Evolutionary conservation across 2,888 invertebrate genomes (phyloP), one percentile per base, ranked within the genome.

Genomic region (Lomographa bimaculata): DNA sequence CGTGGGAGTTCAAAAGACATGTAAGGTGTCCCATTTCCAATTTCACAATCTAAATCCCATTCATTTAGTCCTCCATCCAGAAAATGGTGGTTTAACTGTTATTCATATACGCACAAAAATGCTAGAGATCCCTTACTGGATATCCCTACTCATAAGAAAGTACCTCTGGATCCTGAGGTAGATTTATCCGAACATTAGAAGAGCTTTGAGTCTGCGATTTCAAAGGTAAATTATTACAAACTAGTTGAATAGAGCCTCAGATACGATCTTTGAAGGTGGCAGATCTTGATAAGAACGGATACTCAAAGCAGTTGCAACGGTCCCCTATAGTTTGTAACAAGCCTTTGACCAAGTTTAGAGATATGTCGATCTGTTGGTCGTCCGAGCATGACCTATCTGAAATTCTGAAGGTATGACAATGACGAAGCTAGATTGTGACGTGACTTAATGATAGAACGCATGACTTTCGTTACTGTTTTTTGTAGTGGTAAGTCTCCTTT

Each of bases 391-490:
- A 3, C 3, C 2, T 14, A 4, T 14, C 14, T 14, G 14, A 2
- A 2, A 14, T 2, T 14, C 14, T n/a, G n/a, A n/a, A n/a, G n/a
- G 4, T 14, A 2, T 14, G 14, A 14, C 14, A 14, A 14, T 14
- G 14, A 14, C 14, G 4, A 14, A 14, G 14, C 14, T 14, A 14
- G 14, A 14, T 14, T 2, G 14, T 14, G 14, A 3, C 3, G 14
- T 14, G 14, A 14, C 14, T 14, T n/a, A 4, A 14, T 14, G 53
- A 57, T 57, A 57, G 59, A 71, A 63, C 72, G 71, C 61, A 60
- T 60, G 57, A 14, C 14, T 2, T 14, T 2, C 54, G 50, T 24
- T 6, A 54, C 49, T 28, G 67, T 57, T 54, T 34, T n/a, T n/a
- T n/a, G n/a, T n/a, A n/a, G n/a, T n/a, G n/a, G n/a, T n/a, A n/a